phyloP scores from a whole-genome alignment of 1,140 invertebrate genomes.

The Lucilia cuprina region DNA sequence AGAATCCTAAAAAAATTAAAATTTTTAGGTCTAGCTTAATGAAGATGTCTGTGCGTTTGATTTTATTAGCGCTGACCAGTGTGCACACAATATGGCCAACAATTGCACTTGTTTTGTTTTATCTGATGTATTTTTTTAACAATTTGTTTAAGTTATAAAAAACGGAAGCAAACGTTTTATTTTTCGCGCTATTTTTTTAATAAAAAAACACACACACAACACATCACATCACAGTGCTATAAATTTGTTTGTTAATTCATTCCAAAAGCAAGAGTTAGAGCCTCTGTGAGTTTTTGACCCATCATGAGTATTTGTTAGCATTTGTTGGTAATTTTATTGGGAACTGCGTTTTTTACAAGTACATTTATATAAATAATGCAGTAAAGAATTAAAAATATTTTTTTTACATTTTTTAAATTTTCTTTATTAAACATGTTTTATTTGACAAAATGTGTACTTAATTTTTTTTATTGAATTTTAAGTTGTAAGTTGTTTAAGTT shows the following conservation, averaged over 20 bases:
- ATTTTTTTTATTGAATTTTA: no score
- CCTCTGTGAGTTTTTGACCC: neutral
- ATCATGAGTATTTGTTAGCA: slow-evolving; percentile 25
- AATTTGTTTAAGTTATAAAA: no score
- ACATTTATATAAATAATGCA: no score
- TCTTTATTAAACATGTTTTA: no score
- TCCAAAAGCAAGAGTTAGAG: neutral
- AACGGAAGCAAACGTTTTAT: slow-evolving; percentile 16
- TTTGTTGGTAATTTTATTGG: slow-evolving; percentile 41
- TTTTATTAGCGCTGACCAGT: slow-evolving; percentile 20
- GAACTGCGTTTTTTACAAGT: neutral
- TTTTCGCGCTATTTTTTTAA: slow-evolving; percentile 31
- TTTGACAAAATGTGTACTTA: no score
- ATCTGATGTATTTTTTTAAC: slow-evolving; percentile 4
- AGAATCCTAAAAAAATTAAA: no score
- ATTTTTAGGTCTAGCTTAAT: no score
- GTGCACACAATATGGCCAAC: slow-evolving; percentile 42
- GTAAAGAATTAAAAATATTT: no score
- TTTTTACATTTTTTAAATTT: no score
- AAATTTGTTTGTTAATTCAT: neutral
- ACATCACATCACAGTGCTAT: no score
- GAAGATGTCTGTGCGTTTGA: neutral
- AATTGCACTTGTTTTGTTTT: slow-evolving; percentile 31
- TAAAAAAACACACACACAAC: neutral
- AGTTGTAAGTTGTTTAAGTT: no score